Conservation (phyloP, 2,888 invertebrate species). For the Pammene fasciana region DNA sequence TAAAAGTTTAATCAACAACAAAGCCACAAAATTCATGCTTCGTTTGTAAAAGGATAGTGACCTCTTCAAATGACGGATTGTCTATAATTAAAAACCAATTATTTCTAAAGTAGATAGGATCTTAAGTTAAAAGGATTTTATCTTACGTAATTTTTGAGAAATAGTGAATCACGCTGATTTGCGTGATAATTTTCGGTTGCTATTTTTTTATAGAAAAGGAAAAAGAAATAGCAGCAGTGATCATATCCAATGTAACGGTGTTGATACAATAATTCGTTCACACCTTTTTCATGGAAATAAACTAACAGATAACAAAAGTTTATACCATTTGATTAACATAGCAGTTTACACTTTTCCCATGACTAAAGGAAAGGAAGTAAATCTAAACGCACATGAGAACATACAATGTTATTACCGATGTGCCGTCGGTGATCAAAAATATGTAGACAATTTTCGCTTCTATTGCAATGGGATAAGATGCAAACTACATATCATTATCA, state of each 20-base stretch:
- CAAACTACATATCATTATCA: neutral
- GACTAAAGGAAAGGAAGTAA: constrained; percentile 35
- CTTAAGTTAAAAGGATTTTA: constrained; percentile 18
- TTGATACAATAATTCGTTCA: constrained; percentile 23
- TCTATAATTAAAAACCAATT: constrained; percentile 27
- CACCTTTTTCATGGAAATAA: constrained; percentile 37
- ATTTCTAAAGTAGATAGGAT: constrained; percentile 12
- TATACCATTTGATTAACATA: constrained; percentile 37
- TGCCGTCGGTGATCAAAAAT: neutral
- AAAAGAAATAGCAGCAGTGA: neutral
- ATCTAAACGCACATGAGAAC: constrained; percentile 36
- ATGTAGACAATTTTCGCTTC: neutral
- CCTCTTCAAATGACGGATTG: constrained; percentile 8
- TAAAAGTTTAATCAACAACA: neutral
- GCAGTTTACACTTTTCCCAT: constrained; percentile 32
- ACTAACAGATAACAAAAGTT: constrained; percentile 27
- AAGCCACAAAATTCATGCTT: constrained; percentile 4
- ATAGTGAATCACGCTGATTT: neutral
- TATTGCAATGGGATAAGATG: neutral
- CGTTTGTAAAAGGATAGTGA: constrained; percentile 18
- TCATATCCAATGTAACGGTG: neutral
- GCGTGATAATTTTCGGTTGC: neutral
- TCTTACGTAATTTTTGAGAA: constrained; percentile 6
- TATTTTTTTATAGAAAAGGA: neutral
- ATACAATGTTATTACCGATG: constrained; percentile 1